Evolutionary conservation across 2,888 invertebrate genomes (phyloP), one percentile per base, ranked within the genome.

Genomic region (Drosophila macrothrix): DNA sequence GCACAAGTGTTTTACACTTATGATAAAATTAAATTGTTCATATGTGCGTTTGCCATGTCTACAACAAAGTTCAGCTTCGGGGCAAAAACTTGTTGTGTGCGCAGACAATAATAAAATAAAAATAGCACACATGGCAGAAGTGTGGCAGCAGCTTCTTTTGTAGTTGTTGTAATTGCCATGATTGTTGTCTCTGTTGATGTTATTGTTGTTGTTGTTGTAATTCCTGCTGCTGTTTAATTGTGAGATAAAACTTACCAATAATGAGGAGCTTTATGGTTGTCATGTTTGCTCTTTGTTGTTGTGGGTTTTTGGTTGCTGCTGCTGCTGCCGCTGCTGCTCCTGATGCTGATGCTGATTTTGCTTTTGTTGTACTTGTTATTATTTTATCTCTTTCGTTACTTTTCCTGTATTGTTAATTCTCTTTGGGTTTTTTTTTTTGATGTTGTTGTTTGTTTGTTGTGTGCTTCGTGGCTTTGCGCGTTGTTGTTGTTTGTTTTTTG

Each of bases 221-320:
- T 63, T 59, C 55, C 61, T 60, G 68, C 35, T 75, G 70, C 67
- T 73, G 68, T 89, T 90, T 90, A 90, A 90, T 90, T 90, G 91
- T 78, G 77, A 89, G 84, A 83, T 88, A 86, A 84, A 88, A 91
- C 91, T 92, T 84, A 92, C 91, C 91, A 77, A 91, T 90, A 91
- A 90, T 90, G 85, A 92, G 87, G 77, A 91, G 87, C 85, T 88
- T 92, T 78, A 88, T 82, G 83, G 83, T 76, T 71, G 83, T 74
- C 91, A 92, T 91, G 79, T 85, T 90, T 75, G 67, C 50, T 58
- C 55, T 60, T 76, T 53, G 41, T 56, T 63, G 22, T 61, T 46
- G 50, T 28, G 12, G 28, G 10, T 19, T 50, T 28, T 28, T 16
- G 25, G 50, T 19, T 50, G 16, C 16, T 46, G 22, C 16, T 46